These are phyloP conservation scores for Idris sp. DNA, from an alignment of 1,140 invertebrate species.

Conservation along the genomic window DNA sequence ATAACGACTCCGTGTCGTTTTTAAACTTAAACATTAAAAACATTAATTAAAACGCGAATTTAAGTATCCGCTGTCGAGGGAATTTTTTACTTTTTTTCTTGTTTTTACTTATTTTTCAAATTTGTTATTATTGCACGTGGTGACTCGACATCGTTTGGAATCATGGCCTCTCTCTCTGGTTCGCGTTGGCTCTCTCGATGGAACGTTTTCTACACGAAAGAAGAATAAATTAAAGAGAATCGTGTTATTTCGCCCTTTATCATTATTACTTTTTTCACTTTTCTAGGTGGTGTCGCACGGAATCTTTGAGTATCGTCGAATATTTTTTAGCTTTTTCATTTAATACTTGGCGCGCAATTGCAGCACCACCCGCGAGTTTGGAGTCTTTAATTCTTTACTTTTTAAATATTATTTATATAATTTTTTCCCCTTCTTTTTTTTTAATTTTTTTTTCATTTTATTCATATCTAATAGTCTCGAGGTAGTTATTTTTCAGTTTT, in stretches of 20 bases:
- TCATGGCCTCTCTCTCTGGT: slow-evolving; percentile 38
- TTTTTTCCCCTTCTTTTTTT: too few relatives aligned
- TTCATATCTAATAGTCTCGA: slow-evolving; percentile 48
- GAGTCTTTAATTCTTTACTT: slow-evolving; percentile 16
- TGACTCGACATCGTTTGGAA: slow-evolving; percentile 52
- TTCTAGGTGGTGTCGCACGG: slow-evolving; percentile 6
- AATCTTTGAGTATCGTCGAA: slow-evolving; percentile 41
- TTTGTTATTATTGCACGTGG: slow-evolving; percentile 64
- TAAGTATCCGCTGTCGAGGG: slow-evolving; percentile 57
- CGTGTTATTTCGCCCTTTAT: too few relatives aligned
- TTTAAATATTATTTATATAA: slow-evolving; percentile 1
- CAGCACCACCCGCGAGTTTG: slow-evolving; percentile 15
- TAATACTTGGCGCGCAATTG: slow-evolving; percentile 38
- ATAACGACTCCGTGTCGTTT: background rate
- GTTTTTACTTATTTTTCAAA: too few relatives aligned
- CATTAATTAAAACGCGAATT: slow-evolving; percentile 22
- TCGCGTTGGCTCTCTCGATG: slow-evolving; percentile 39
- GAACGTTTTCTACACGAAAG: too few relatives aligned
- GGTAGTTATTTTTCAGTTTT: slow-evolving; percentile 53
- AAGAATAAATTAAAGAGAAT: too few relatives aligned
- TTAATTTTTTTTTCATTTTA: slow-evolving; percentile 6
- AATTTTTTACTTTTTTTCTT: too few relatives aligned
- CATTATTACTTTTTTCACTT: background rate
- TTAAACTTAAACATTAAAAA: slow-evolving; percentile 10
- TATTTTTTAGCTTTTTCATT: too few relatives aligned